phyloP scores from a whole-genome alignment of 2,888 invertebrate species.

The Euclidia mi region DNA sequence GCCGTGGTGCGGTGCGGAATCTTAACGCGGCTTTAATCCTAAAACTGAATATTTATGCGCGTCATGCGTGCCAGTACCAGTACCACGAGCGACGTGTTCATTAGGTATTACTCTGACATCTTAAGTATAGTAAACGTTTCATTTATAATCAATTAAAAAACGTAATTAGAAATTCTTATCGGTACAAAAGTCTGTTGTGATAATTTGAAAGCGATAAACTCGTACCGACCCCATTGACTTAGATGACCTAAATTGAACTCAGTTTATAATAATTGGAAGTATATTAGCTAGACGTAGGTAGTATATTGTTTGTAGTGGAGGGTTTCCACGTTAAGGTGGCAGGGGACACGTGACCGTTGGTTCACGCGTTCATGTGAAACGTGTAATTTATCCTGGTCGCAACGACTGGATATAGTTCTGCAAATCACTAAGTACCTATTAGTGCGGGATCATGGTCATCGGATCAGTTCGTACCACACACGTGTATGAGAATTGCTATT shows the following conservation, averaged over 20 bases:
- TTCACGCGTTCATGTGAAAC: conserved; percentile 25
- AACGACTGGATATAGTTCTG: conserved; percentile 9
- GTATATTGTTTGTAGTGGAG: conserved; percentile 22
- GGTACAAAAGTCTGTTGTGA: conserved; percentile 1
- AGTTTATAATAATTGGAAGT: conserved; percentile 15
- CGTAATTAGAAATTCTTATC: conserved; percentile 23
- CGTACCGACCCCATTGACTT: neutral
- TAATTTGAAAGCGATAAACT: too few relatives aligned
- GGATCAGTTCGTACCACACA: conserved; percentile 24
- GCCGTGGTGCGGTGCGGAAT: conserved; percentile 64
- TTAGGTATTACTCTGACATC: conserved; percentile 2
- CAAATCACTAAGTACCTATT: conserved; percentile 20
- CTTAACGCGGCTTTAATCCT: conserved; percentile 66
- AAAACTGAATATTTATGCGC: conserved; percentile 51
- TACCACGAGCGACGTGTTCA: conserved; percentile 12
- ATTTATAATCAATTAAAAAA: too few relatives aligned
- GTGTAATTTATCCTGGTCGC: conserved; percentile 17
- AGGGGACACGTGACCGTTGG: conserved; percentile 30
- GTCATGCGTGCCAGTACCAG: conserved; percentile 29
- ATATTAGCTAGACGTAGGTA: conserved; percentile 15
- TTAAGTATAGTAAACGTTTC: too few relatives aligned
- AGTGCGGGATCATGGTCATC: conserved; percentile 12
- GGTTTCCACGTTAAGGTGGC: conserved; percentile 37
- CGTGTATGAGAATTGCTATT: conserved; percentile 6
- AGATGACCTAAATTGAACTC: conserved; percentile 4